phyloP scores from a whole-genome alignment of 2,797 vertebrate species.

The Xenentodon cancila region DNA sequence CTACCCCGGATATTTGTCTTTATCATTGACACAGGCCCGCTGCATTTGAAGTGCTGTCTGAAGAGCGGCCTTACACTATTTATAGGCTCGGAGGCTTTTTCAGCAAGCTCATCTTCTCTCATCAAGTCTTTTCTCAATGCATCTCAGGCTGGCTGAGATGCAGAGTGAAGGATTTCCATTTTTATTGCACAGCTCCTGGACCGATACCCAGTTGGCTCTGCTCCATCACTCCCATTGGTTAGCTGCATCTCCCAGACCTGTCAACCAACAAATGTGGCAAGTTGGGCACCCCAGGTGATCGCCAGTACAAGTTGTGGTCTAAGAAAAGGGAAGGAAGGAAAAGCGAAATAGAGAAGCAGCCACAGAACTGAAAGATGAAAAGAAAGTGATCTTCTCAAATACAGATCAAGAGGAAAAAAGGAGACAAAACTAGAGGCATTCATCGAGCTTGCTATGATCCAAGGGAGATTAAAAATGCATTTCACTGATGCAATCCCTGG shows the following conservation, averaged over 20 bases:
- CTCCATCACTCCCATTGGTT: constrained; percentile 66
- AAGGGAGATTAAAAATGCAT: constrained; percentile 60
- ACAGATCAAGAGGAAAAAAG: constrained; percentile 32
- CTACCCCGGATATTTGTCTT: constrained; percentile 71
- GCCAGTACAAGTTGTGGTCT: constrained; percentile 33
- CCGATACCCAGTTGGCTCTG: constrained; percentile 10
- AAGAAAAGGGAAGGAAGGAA: constrained; percentile 3
- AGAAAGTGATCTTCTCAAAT: constrained; percentile 45
- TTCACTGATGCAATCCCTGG: constrained; percentile 68
- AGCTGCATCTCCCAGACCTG: constrained; percentile 61
- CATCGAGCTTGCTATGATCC: constrained; percentile 47
- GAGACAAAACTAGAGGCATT: constrained; percentile 19
- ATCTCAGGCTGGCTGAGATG: constrained; percentile 46
- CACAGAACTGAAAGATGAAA: constrained; percentile 30
- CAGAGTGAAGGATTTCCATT: constrained; percentile 60
- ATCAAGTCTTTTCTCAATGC: constrained; percentile 37
- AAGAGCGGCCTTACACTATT: constrained; percentile 56
- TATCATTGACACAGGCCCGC: constrained; percentile 49
- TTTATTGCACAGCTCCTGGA: constrained; percentile 54
- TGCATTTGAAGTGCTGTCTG: constrained; percentile 67
- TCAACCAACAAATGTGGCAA: constrained; percentile 36
- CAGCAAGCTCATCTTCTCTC: constrained; percentile 48
- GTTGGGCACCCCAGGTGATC: constrained; percentile 31
- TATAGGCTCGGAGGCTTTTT: constrained; percentile 62
- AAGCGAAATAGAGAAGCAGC: constrained; percentile 3